A percentile compares a stretch with the other conserved stretches of the same genome.
These are phyloP conservation scores for Acronicta leporina DNA, from an alignment of 2,888 invertebrate species.

Conservation along the genomic window DNA sequence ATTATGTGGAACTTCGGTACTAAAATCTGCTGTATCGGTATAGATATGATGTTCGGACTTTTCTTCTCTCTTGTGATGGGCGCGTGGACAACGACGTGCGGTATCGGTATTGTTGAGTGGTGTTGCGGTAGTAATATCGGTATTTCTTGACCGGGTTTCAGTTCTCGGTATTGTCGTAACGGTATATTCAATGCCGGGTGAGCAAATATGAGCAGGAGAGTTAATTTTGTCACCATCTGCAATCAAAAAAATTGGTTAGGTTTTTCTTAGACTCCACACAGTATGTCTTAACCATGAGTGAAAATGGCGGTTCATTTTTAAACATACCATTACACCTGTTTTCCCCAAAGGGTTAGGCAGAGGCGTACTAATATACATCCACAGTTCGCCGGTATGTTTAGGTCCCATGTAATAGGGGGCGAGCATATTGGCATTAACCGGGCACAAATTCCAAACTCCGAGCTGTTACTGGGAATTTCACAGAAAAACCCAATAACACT, in stretches of 20 bases:
- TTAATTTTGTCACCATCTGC: conserved; percentile 69
- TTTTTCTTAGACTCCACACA: no score
- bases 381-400: no score
- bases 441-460: no score
- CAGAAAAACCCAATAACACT: no score
- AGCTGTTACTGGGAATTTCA: no score
- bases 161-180: conserved; percentile 45
- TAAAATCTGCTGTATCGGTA: conserved; percentile 61
- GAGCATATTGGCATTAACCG: no score
- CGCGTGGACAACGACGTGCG: conserved; percentile 28
- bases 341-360: no score
- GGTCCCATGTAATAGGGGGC: no score
- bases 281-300: no score
- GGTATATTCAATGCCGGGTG: conserved; percentile 59
- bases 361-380: no score
- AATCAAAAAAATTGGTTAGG: conserved; percentile 38
- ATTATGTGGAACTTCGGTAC: conserved; percentile 75
- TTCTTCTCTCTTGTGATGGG: conserved; percentile 64
- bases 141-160: conserved; percentile 35
- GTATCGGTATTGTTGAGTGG: conserved; percentile 22
- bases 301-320: no score
- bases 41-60: conserved; percentile 63
- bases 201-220: conserved; percentile 56
- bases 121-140: conserved; percentile 46
- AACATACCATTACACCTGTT: no score